phyloP scores from a whole-genome alignment of 2,797 vertebrate species.

The Rhinogobio ventralis region DNA sequence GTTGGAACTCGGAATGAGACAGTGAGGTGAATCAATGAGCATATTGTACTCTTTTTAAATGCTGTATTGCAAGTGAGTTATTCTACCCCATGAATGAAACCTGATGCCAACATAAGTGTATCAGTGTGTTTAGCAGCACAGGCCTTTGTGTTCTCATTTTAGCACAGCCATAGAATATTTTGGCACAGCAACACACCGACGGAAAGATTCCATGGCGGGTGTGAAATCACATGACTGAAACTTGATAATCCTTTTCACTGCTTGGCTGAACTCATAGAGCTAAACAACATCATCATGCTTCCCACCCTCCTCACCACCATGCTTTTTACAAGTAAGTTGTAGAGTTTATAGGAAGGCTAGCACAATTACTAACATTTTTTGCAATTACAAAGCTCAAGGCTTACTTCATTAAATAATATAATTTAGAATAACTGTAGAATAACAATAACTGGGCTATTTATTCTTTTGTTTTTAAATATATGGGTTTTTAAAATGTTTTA shows the following conservation, averaged over 20 bases:
- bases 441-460: not conserved
- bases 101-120: conserved; percentile 28
- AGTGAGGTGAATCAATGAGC: not conserved
- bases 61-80: not conserved
- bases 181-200: conserved; percentile 27
- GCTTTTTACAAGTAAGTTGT: conserved; percentile 54
- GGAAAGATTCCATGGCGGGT: conserved; percentile 65
- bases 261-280: conserved; percentile 55
- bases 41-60: not conserved
- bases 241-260: conserved; percentile 68
- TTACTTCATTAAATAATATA: not conserved
- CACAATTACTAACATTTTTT: not conserved
- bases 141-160: conserved; percentile 31
- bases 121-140: conserved; percentile 4
- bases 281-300: conserved; percentile 59
- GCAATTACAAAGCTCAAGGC: not conserved
- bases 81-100: conserved; percentile 27
- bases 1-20: not conserved
- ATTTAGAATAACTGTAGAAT: not conserved
- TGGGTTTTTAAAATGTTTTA: not conserved
- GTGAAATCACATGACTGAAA: conserved; percentile 74
- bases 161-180: conserved; percentile 15
- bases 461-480: not conserved
- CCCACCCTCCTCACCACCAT: conserved; percentile 71
- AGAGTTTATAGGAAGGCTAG: conserved; percentile 17